Percentiles rank a stretch among this genome's conserved stretches.
Conservation (phyloP, 2,113 vertebrate species). For the Melanostigma gelatinosum region DNA sequence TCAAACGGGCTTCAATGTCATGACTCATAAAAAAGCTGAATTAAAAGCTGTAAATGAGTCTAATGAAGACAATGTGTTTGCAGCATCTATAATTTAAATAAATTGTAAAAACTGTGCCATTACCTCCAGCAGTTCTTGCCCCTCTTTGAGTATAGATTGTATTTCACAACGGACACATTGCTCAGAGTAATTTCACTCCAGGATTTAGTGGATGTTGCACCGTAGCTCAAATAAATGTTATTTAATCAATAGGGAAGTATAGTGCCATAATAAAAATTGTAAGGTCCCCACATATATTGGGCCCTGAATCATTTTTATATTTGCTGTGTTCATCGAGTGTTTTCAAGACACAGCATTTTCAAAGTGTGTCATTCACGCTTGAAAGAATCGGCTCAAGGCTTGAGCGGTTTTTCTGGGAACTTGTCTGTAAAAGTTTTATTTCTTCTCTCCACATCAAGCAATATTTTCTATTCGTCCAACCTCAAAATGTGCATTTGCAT, state of each 20-base stretch:
- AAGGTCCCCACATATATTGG: conserved; percentile 48
- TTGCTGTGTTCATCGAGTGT: conserved; percentile 62
- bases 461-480: conserved; percentile 9
- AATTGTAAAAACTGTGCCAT: conserved; percentile 51
- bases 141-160: conserved; percentile 66
- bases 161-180: conserved; percentile 62
- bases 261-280: conserved; percentile 68
- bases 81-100: conserved; percentile 55
- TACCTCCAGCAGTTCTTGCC: conserved; percentile 27
- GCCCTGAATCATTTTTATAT: conserved; percentile 63
- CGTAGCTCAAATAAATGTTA: conserved; percentile 79
- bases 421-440: neutral
- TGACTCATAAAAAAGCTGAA: conserved; percentile 18
- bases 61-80: conserved; percentile 55
- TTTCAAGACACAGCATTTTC: conserved; percentile 36
- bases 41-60: conserved; percentile 39
- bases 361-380: conserved; percentile 29
- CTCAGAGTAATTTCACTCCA: conserved; percentile 72
- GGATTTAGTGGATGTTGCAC: conserved; percentile 74
- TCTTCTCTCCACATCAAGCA: neutral
- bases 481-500: neutral
- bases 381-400: neutral
- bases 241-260: conserved; percentile 77
- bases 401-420: neutral
- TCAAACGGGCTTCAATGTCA: conserved; percentile 8